phyloP scores from a whole-genome alignment of 2,888 invertebrate genomes.

The Erynnis tages region DNA sequence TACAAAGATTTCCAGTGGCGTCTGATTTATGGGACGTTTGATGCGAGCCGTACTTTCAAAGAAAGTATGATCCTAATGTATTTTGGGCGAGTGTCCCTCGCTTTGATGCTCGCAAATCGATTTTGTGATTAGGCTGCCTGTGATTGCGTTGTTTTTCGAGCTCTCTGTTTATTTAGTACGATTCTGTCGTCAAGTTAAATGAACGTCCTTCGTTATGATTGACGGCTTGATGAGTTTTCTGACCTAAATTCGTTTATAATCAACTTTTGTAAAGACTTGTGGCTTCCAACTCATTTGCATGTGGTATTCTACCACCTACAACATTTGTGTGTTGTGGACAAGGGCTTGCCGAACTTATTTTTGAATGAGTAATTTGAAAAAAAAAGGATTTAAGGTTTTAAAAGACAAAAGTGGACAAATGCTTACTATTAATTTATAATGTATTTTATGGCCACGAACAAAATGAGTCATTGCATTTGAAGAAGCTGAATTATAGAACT shows the following conservation, averaged over 20 bases:
- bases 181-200: slow-evolving; percentile 9
- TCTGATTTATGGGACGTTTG: slow-evolving; percentile 17
- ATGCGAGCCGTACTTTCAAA: slow-evolving; percentile 4
- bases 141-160: slow-evolving; percentile 18
- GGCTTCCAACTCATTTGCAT: too few relatives aligned
- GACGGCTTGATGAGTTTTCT: slow-evolving; percentile 12
- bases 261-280: not conserved
- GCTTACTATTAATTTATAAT: too few relatives aligned
- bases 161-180: slow-evolving; percentile 19
- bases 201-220: slow-evolving; percentile 10
- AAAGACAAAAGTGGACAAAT: too few relatives aligned
- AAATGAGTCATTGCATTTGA: too few relatives aligned
- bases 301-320: too few relatives aligned
- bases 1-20: not conserved
- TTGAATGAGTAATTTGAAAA: too few relatives aligned
- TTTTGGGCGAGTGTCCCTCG: slow-evolving; percentile 3
- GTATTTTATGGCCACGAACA: too few relatives aligned
- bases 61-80: slow-evolving; percentile 14
- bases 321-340: too few relatives aligned
- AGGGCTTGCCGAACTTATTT: too few relatives aligned
- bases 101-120: slow-evolving; percentile 23
- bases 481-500: too few relatives aligned
- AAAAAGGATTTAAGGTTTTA: too few relatives aligned
- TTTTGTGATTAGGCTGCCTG: slow-evolving; percentile 25
- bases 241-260: not conserved